These are phyloP conservation scores for Clarias magur DNA, from an alignment of 2,113 vertebrate genomes.

Conservation along the genomic window DNA sequence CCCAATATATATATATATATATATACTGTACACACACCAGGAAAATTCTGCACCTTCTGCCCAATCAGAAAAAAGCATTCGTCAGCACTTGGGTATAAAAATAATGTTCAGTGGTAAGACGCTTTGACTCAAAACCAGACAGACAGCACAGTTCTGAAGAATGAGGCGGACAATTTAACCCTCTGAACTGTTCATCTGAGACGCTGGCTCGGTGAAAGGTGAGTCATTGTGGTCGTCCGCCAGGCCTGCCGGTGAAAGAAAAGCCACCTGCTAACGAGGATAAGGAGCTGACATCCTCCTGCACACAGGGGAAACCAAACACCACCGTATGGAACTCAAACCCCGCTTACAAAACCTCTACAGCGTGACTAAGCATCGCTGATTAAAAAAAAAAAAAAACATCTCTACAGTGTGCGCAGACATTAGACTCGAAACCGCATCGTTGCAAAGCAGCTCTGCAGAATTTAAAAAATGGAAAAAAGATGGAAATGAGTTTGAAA, in stretches of 20 bases:
- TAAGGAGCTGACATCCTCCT: constrained; percentile 14
- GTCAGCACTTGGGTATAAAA: not conserved
- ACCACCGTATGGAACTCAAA: constrained; percentile 13
- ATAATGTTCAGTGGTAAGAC: not conserved
- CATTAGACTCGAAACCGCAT: not conserved
- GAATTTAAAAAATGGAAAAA: no score
- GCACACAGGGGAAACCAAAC: constrained; percentile 27
- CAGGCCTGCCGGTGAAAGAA: constrained; percentile 17
- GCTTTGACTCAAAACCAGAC: not conserved
- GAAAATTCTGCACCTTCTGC: not conserved
- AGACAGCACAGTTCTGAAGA: not conserved
- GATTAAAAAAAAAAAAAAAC: not conserved
- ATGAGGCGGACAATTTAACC: not conserved
- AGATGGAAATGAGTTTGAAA: no score
- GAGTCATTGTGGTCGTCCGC: not conserved
- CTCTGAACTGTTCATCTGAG: not conserved
- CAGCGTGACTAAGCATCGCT: constrained; percentile 2
- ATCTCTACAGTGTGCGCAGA: not conserved
- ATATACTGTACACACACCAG: no score
- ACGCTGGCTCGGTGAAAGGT: constrained; percentile 31
- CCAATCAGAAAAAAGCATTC: not conserved
- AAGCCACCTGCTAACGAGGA: constrained; percentile 29
- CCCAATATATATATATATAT: no score
- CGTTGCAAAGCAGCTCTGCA: no score
- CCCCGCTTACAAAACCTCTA: constrained; percentile 8